A percentile compares a stretch with the other conserved stretches of the same genome.
phyloP scores from a whole-genome alignment of 2,797 vertebrate species.

The Telmatherina bonti region DNA sequence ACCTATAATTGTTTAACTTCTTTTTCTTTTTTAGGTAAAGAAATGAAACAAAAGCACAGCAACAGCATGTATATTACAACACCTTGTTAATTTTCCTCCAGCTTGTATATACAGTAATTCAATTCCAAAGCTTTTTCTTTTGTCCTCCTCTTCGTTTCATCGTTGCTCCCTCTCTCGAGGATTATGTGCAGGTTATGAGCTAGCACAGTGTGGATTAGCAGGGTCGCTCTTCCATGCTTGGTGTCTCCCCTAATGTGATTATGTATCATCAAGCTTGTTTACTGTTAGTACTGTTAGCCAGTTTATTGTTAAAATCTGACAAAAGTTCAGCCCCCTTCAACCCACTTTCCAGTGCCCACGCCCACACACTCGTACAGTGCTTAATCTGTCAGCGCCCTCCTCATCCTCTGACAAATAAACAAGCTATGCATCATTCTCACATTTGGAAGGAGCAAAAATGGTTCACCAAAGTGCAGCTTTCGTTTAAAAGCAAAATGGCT shows the following conservation, averaged over 20 bases:
- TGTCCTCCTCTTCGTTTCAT: slow-evolving; percentile 73
- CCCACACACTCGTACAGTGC: slow-evolving; percentile 72
- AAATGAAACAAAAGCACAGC: slow-evolving; percentile 16
- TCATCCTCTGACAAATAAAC: slow-evolving; percentile 52
- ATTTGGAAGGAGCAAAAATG: slow-evolving; percentile 11
- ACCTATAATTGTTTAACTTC: slow-evolving; percentile 22
- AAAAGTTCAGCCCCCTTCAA: slow-evolving; percentile 88
- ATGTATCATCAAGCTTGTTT: slow-evolving; percentile 95
- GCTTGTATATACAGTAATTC: slow-evolving; percentile 84
- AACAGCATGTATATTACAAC: slow-evolving; percentile 60
- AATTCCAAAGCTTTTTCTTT: slow-evolving; percentile 87
- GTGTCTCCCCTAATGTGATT: slow-evolving; percentile 92
- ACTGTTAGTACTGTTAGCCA: slow-evolving; percentile 87
- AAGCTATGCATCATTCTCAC: slow-evolving; percentile 41
- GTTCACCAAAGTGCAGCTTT: background rate
- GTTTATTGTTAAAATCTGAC: slow-evolving; percentile 85
- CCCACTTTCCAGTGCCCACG: slow-evolving; percentile 73
- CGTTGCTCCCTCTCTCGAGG: slow-evolving; percentile 77
- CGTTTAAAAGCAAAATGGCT: slow-evolving; percentile 1
- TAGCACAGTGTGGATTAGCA: slow-evolving; percentile 84
- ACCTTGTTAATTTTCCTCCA: slow-evolving; percentile 86
- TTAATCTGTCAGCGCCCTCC: slow-evolving; percentile 62
- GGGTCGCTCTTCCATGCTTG: slow-evolving; percentile 87
- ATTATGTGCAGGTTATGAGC: slow-evolving; percentile 91
- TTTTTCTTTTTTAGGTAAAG: background rate